A percentile compares a stretch with the other conserved stretches of the same genome.
phyloP scores from a whole-genome alignment of 2,113 vertebrate species.

The Tylochromis polylepis region DNA sequence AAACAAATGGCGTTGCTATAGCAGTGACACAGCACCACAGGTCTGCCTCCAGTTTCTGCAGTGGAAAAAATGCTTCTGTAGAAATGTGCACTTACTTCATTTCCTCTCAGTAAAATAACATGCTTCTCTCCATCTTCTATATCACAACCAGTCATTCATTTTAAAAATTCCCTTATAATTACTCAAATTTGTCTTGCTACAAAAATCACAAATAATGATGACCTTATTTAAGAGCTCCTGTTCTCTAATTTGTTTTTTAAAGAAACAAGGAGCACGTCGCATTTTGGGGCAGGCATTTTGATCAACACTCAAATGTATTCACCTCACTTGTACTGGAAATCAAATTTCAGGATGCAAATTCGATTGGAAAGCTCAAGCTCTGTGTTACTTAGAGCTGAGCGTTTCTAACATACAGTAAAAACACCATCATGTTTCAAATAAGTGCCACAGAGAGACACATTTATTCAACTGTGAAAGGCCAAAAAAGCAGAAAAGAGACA shows the following conservation, averaged over 20 bases:
- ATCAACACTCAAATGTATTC: not conserved
- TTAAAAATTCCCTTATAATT: not conserved
- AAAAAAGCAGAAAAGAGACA: slow-evolving; percentile 28
- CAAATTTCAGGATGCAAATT: slow-evolving; percentile 7
- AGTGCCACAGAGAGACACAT: slow-evolving; percentile 6
- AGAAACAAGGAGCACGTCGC: not conserved
- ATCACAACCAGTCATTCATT: not conserved
- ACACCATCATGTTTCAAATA: not conserved
- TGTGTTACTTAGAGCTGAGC: not conserved
- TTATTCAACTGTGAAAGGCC: slow-evolving; percentile 29
- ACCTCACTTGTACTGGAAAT: not conserved
- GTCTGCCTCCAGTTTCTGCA: not conserved
- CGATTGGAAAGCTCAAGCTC: not conserved
- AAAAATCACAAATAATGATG: not conserved
- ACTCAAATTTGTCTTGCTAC: not conserved
- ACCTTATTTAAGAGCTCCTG: not conserved
- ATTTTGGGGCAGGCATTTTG: not conserved
- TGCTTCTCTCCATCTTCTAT: not conserved
- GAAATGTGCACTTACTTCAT: not conserved
- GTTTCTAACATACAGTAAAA: not conserved
- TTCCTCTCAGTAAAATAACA: not conserved
- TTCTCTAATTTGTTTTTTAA: not conserved
- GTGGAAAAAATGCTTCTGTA: not conserved
- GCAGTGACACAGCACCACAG: not conserved
- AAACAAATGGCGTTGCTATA: not conserved